phyloP scores from a whole-genome alignment of 2,888 invertebrate genomes.

The Frankliniella fusca region DNA sequence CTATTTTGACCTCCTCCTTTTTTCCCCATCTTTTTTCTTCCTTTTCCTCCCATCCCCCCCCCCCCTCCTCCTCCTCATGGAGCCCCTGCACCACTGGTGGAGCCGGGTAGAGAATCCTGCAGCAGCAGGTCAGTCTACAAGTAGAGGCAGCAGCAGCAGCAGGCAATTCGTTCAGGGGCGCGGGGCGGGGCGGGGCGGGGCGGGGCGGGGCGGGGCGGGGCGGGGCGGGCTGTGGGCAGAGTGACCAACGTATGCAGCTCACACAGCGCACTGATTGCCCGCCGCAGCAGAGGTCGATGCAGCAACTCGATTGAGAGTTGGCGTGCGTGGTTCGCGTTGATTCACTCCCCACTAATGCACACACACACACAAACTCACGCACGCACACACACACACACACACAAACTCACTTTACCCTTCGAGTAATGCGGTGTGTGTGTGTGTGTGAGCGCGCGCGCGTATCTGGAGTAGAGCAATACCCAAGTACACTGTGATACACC shows the following conservation, averaged over 20 bases:
- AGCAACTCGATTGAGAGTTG: too few relatives aligned
- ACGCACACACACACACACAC: not conserved
- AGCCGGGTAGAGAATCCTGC: too few relatives aligned
- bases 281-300: not conserved
- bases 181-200: not conserved
- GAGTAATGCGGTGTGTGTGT: not conserved
- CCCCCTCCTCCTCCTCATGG: not conserved
- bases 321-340: too few relatives aligned
- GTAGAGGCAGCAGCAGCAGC: not conserved
- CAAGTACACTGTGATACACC: too few relatives aligned
- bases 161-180: not conserved
- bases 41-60: not conserved
- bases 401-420: not conserved
- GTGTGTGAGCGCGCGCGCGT: too few relatives aligned
- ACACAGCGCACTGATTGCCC: not conserved
- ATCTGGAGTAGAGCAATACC: too few relatives aligned
- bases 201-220: not conserved
- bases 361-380: not conserved
- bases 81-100: not conserved
- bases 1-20: too few relatives aligned
- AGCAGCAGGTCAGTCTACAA: not conserved
- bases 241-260: not conserved
- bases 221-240: not conserved
- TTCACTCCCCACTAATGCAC: not conserved
- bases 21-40: too few relatives aligned